phyloP scores from a whole-genome alignment of 2,888 invertebrate genomes.

The Troglohyphantes excavatus region DNA sequence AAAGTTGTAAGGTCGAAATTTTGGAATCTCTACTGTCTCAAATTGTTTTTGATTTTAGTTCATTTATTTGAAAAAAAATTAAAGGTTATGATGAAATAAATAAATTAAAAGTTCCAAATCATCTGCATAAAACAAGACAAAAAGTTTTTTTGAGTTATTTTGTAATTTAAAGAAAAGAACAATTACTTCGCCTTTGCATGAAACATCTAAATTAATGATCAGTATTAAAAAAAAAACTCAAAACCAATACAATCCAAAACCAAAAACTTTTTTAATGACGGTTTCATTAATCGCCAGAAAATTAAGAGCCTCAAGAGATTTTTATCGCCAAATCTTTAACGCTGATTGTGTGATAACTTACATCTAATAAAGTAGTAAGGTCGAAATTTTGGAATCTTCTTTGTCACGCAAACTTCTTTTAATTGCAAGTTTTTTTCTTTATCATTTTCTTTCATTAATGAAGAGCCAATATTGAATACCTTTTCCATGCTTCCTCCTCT shows the following conservation, averaged over 20 bases:
- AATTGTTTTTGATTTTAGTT: conserved; percentile 70
- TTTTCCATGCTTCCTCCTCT: conserved; percentile 20
- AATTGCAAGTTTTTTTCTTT: conserved; percentile 66
- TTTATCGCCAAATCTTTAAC: conserved; percentile 60
- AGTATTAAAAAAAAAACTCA: background rate
- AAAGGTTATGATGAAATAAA: too few species aligned
- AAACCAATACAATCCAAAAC: background rate
- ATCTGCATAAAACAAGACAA: too few species aligned
- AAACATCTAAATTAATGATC: too few species aligned
- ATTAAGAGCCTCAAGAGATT: conserved; percentile 9
- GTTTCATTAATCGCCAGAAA: background rate
- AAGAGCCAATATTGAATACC: conserved; percentile 64
- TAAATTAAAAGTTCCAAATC: too few species aligned
- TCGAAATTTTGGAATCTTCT: conserved; percentile 53
- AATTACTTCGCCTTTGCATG: too few species aligned
- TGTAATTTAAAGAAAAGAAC: too few species aligned
- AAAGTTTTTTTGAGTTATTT: too few species aligned
- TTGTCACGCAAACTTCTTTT: conserved; percentile 71
- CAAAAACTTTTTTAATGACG: background rate
- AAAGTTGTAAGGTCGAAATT: conserved; percentile 36
- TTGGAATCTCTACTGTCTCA: conserved; percentile 61
- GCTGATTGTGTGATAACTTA: conserved; percentile 71
- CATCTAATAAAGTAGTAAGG: conserved; percentile 30
- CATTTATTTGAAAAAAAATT: too few species aligned
- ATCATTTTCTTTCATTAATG: conserved; percentile 53